Conservation (phyloP, 2,113 vertebrate genomes). For the Pachyramphus minor region DNA sequence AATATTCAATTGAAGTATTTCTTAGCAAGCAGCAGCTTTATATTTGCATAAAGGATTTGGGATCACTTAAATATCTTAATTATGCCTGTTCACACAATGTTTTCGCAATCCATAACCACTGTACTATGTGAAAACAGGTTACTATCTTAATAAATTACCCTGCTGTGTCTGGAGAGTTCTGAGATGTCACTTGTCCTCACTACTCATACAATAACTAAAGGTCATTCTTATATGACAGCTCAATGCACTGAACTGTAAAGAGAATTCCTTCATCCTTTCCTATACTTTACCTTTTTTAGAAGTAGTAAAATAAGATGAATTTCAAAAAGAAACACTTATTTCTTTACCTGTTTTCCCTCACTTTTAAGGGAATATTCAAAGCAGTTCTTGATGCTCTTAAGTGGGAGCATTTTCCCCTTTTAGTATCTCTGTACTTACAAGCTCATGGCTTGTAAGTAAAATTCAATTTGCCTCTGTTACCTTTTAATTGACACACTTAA, state of each 20-base stretch:
- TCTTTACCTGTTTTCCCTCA: background rate
- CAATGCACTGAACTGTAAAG: background rate
- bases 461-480: background rate
- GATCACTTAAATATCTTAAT: background rate
- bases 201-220: background rate
- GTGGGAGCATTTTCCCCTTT: background rate
- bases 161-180: background rate
- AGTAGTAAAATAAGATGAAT: background rate
- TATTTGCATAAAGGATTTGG: background rate
- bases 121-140: background rate
- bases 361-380: background rate
- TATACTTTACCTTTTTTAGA: background rate
- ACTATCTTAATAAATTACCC: background rate
- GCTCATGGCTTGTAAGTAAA: background rate
- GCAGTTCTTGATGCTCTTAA: background rate
- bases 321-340: background rate
- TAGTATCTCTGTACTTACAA: background rate
- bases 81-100: rapidly evolving
- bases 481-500: background rate
- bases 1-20: background rate
- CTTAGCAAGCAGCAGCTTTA: background rate
- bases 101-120: background rate
- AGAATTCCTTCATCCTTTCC: background rate
- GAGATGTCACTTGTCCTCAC: background rate
- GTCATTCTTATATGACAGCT: background rate